Conservation (phyloP, 2,797 vertebrate genomes). For the Micropoecilia bifurca region DNA sequence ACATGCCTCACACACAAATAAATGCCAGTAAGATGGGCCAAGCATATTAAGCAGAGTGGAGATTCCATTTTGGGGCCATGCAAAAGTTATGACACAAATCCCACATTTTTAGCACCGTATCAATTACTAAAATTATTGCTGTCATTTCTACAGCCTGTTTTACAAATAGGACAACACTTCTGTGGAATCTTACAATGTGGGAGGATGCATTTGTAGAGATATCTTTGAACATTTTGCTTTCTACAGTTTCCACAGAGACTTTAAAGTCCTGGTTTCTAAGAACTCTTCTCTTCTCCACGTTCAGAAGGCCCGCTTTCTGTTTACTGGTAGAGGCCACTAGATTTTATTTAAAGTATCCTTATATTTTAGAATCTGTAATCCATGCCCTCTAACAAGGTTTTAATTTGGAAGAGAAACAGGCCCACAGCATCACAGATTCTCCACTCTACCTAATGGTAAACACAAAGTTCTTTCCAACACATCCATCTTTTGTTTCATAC, state of each 20-base stretch:
- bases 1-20: constrained; percentile 4
- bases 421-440: background rate
- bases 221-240: background rate
- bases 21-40: background rate
- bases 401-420: background rate
- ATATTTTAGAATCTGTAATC: background rate
- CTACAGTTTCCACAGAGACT: background rate
- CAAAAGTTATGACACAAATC: background rate
- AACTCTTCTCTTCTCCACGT: background rate
- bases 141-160: background rate
- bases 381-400: background rate
- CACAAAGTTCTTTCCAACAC: background rate
- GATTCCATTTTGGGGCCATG: background rate
- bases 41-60: background rate
- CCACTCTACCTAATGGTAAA: background rate
- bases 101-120: background rate
- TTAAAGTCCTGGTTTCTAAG: background rate
- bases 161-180: background rate
- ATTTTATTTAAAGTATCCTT: background rate
- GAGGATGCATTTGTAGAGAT: background rate
- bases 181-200: background rate
- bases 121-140: background rate
- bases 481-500: background rate
- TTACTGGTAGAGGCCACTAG: background rate
- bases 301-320: background rate